Evolutionary conservation across 2,888 invertebrate species (phyloP), one percentile per base, ranked within the genome.

Genomic region (Lochmaea crataegi): DNA sequence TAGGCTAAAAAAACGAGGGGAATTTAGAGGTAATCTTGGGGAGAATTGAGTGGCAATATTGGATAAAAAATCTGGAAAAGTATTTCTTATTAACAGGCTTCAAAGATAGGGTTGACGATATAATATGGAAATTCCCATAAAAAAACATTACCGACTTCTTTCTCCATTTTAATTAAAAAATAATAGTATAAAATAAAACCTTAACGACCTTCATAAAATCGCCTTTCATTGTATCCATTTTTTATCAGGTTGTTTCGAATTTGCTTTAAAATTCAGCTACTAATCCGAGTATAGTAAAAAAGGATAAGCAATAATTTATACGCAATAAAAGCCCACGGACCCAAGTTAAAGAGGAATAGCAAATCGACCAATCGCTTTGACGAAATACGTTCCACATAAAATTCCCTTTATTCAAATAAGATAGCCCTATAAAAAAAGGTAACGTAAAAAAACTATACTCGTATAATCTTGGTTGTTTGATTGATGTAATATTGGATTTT

Each of bases 241-340:
- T 60, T 60, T 60, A 60, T 60, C 60, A 38, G 60, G 60, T 60
- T 56, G 56, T 69, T 53, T 38, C 61, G 26, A 69, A 63, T 56
- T 69, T 51, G 41, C 16, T 63, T 69, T 69, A 61, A 68, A 68
- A 61, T 45, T 68, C 53, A 63, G 61, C 61, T 68, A 68, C 68
- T 68, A 69, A 69, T 69, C 69, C 69, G 22, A 53, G 16, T 41
- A 63, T 56, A 63, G 63, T 69, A 69, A 69, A 69, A 69, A 69
- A 69, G 45, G 68, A 69, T 69, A 41, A 69, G 57, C 63, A 69
- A 69, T 69, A 69, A 69, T 63, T 63, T 69, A 69, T 63, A 56
- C 69, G 69, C 69, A 69, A 69, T 69, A 69, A 69, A 69, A 63
- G 22, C 53, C 53, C 14, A 42, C 18, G 57, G 41, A 60, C 60